Conservation (phyloP, 2,888 invertebrate species). For the Mellilla xanthometata region DNA sequence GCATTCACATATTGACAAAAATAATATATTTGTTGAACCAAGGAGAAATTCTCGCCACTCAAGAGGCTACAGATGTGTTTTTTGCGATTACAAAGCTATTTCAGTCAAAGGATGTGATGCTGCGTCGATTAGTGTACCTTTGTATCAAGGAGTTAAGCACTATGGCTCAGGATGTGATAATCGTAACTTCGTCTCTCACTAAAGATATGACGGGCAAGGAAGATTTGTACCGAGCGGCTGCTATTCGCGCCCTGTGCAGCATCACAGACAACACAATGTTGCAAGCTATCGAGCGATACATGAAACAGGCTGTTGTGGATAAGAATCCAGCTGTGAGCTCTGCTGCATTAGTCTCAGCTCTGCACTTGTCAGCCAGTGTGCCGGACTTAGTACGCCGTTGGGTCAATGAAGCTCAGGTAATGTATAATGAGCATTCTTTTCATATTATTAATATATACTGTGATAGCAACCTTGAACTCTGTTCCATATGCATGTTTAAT, state of each 20-base stretch:
- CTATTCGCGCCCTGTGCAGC: slow-evolving; percentile 97
- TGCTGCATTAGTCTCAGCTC: slow-evolving; percentile 96
- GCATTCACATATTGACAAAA: slow-evolving; percentile 97
- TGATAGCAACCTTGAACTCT: no score
- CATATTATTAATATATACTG: no score
- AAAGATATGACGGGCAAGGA: slow-evolving; percentile 99
- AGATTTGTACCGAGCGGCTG: slow-evolving; percentile 94
- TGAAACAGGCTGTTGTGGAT: slow-evolving; percentile 99
- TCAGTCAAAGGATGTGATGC: slow-evolving; percentile 97
- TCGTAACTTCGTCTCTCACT: slow-evolving; percentile 97
- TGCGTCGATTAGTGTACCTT: slow-evolving; percentile 97
- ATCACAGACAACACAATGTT: slow-evolving; percentile 98
- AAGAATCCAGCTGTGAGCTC: slow-evolving; percentile 97
- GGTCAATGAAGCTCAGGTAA: slow-evolving; percentile 99
- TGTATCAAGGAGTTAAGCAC: slow-evolving; percentile 97
- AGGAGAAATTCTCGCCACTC: slow-evolving; percentile 94
- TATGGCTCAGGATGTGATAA: slow-evolving; percentile 99
- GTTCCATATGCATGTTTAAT: no score
- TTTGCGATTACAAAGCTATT: slow-evolving; percentile 99
- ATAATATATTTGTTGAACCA: slow-evolving; percentile 97
- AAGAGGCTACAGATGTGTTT: slow-evolving; percentile 99
- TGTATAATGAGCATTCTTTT: no score
- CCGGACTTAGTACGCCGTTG: slow-evolving; percentile 97
- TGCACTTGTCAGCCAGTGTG: slow-evolving; percentile 89
- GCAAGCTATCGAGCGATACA: slow-evolving; percentile 98